Conservation (phyloP, 30 jellyfish, hydroid and myxozoan genomes). For the Euphysa ruthae region DNA sequence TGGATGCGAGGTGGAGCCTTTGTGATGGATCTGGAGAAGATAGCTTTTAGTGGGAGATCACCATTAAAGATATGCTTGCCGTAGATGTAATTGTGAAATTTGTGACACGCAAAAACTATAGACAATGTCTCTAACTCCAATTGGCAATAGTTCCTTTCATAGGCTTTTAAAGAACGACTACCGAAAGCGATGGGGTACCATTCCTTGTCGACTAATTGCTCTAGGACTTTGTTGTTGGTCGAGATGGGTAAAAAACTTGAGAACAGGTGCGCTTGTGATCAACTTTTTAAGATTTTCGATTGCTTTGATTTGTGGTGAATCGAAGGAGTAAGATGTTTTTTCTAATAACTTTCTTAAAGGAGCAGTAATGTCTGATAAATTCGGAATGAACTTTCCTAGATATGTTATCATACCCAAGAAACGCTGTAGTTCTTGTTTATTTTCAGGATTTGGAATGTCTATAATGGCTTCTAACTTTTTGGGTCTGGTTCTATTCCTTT, state of each 20-base stretch:
- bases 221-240: conserved; percentile 42
- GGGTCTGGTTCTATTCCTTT: conserved; percentile 51
- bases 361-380: conserved; percentile 41
- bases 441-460: conserved; percentile 62
- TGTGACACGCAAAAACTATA: too few species aligned
- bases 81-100: too few species aligned
- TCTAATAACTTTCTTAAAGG: conserved; percentile 41
- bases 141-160: too few species aligned
- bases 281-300: conserved; percentile 34
- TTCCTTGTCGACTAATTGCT: conserved; percentile 14
- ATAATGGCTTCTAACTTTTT: conserved; percentile 29
- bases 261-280: conserved; percentile 35
- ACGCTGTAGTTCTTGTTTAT: conserved; percentile 38
- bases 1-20: too few species aligned
- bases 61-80: too few species aligned
- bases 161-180: conserved; percentile 41
- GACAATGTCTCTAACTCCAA: too few species aligned
- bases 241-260: conserved; percentile 32
- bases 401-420: conserved; percentile 56
- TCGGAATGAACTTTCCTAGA: conserved; percentile 59
- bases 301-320: conserved; percentile 43
- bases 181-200: conserved; percentile 74
- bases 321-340: conserved; percentile 26
- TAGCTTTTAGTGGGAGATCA: too few species aligned
- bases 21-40: too few species aligned